Conservation (phyloP, 2,113 vertebrate genomes). For the Benitochromis conjunctus region DNA sequence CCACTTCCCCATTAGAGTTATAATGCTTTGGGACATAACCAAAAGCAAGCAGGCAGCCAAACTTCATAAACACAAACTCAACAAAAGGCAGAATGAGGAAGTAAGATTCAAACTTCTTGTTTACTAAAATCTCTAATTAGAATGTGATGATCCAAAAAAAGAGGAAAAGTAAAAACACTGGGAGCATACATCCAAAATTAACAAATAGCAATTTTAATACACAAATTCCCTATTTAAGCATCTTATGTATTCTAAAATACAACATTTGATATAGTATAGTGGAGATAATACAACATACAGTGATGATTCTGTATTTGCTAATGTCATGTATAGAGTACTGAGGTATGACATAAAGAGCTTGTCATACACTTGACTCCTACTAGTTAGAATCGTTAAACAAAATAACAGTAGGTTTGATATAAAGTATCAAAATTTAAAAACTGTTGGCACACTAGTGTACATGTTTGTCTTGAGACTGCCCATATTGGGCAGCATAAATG, state of each 20-base stretch:
- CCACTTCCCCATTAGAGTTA: neutral
- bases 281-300: neutral
- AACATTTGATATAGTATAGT: neutral
- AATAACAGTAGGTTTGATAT: neutral
- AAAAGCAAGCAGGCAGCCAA: neutral
- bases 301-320: neutral
- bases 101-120: neutral
- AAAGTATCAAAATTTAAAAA: neutral
- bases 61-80: neutral
- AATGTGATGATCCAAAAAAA: neutral
- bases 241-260: neutral
- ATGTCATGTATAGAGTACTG: neutral
- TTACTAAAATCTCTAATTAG: neutral
- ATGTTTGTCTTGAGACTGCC: neutral
- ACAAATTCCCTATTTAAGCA: neutral
- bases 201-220: neutral
- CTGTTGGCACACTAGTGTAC: neutral
- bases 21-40: neutral
- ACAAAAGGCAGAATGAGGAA: neutral
- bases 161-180: rapidly evolving
- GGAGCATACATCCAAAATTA: neutral
- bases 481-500: neutral
- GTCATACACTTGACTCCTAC: neutral
- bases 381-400: neutral
- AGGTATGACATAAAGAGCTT: neutral